Percentiles rank a stretch among this genome's conserved stretches.
Evolutionary conservation across 1,140 invertebrate genomes (phyloP).

Genomic region (Drosophila pachea): DNA sequence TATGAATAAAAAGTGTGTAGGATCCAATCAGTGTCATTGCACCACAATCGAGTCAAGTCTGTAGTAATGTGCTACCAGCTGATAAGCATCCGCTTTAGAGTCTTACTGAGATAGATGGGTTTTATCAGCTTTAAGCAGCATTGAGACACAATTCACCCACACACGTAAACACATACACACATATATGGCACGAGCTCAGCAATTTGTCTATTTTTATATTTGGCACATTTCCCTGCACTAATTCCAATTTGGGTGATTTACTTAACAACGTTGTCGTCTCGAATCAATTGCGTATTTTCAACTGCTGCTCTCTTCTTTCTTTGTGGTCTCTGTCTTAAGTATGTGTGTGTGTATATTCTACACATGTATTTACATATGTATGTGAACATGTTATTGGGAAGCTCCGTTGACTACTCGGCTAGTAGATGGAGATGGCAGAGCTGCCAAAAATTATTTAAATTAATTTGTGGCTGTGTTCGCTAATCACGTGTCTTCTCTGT

Average conservation of each 20-base stretch:
- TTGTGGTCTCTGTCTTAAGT: slow-evolving; percentile 13
- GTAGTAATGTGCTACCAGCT: background rate
- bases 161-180: background rate
- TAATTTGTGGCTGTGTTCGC: slow-evolving; percentile 35
- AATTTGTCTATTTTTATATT: slow-evolving; percentile 66
- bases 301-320: slow-evolving; percentile 16
- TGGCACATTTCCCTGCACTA: slow-evolving; percentile 62
- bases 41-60: slow-evolving; percentile 9
- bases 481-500: slow-evolving; percentile 36
- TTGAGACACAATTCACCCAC: slow-evolving; percentile 17
- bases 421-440: slow-evolving; percentile 11
- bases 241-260: slow-evolving; percentile 65
- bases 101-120: slow-evolving; percentile 7
- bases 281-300: slow-evolving; percentile 66
- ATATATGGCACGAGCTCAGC: slow-evolving; percentile 33
- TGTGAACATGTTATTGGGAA: background rate
- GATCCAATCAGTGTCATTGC: slow-evolving; percentile 13
- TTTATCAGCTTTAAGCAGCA: slow-evolving; percentile 3
- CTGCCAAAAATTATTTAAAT: slow-evolving; percentile 56
- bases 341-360: background rate
- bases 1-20: background rate
- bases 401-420: no score
- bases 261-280: slow-evolving; percentile 55
- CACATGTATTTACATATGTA: background rate
- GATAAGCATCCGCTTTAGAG: slow-evolving; percentile 7